A percentile compares a stretch with the other conserved stretches of the same genome.
phyloP scores from a whole-genome alignment of 64 coral and sea anemone genomes.

The Exaiptasia diaphana region DNA sequence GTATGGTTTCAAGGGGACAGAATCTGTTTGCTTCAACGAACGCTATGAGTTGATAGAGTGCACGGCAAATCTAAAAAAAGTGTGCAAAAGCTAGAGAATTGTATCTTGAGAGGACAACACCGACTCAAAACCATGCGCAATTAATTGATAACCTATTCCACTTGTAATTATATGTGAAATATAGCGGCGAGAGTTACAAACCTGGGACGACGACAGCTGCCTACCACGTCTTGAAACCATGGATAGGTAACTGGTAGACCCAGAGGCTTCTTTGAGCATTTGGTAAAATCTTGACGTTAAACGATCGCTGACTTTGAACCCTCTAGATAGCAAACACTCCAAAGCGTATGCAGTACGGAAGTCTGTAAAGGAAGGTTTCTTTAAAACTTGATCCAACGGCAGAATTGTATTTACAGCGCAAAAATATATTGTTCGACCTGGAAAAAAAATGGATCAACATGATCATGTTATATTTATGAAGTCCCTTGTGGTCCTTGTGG shows the following conservation, averaged over 20 bases:
- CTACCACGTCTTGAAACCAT: background rate
- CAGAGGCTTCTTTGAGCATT: conserved; percentile 31
- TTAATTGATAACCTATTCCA: too few relatives aligned
- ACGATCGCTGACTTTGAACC: conserved; percentile 71
- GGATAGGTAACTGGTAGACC: background rate
- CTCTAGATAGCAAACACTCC: conserved; percentile 71
- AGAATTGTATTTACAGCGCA: conserved; percentile 24
- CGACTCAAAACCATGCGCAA: too few relatives aligned
- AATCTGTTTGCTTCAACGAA: conserved; percentile 57
- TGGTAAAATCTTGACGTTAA: conserved; percentile 67
- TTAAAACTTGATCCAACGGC: conserved; percentile 28
- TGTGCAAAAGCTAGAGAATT: background rate
- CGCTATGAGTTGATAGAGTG: conserved; percentile 53
- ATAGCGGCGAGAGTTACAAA: background rate
- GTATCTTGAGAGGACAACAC: background rate
- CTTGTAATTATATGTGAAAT: too few relatives aligned
- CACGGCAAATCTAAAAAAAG: conserved; percentile 28
- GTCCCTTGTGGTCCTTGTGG: background rate
- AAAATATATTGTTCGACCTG: conserved; percentile 53
- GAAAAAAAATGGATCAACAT: background rate
- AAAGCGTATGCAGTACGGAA: conserved; percentile 51
- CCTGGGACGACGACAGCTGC: background rate
- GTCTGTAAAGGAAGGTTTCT: conserved; percentile 39
- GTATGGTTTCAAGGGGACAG: conserved; percentile 41
- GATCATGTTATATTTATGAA: background rate